Evolutionary conservation across 2,888 invertebrate genomes (phyloP).

Genomic region (Conops quadrifasciatus): DNA sequence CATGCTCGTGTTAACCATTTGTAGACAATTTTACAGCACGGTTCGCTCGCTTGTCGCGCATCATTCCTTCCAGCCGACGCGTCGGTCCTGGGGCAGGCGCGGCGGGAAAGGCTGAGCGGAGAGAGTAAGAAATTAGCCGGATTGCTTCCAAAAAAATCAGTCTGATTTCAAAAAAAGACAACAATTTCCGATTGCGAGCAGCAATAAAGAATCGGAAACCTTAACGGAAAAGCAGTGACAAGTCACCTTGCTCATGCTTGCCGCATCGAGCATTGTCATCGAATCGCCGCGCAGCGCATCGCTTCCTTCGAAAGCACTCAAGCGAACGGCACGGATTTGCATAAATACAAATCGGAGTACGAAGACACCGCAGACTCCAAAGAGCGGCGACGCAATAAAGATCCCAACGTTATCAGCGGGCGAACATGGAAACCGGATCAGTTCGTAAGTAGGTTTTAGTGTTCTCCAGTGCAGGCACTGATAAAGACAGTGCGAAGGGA

Average conservation of each 20-base stretch:
- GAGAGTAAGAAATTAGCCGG: background rate
- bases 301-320: background rate
- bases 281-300: background rate
- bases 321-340: background rate
- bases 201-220: background rate
- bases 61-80: conserved; percentile 17
- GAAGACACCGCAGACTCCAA: too few species aligned
- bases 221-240: background rate
- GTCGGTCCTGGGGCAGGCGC: background rate
- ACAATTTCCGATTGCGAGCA: background rate
- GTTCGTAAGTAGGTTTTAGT: conserved; percentile 51
- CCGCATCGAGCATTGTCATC: too few species aligned
- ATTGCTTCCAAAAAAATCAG: background rate
- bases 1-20: conserved; percentile 63
- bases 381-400: conserved; percentile 7
- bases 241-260: conserved; percentile 2
- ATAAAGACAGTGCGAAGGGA: conserved; percentile 33
- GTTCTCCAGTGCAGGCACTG: conserved; percentile 43
- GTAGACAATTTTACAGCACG: conserved; percentile 62
- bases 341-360: background rate
- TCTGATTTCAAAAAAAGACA: background rate
- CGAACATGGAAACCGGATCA: conserved; percentile 43
- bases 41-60: conserved; percentile 52
- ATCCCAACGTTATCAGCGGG: conserved; percentile 15
- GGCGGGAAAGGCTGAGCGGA: background rate